Percentiles rank a stretch among this genome's conserved stretches.
Conservation (phyloP, 2,888 invertebrate genomes). For the Corythucha ciliata region DNA sequence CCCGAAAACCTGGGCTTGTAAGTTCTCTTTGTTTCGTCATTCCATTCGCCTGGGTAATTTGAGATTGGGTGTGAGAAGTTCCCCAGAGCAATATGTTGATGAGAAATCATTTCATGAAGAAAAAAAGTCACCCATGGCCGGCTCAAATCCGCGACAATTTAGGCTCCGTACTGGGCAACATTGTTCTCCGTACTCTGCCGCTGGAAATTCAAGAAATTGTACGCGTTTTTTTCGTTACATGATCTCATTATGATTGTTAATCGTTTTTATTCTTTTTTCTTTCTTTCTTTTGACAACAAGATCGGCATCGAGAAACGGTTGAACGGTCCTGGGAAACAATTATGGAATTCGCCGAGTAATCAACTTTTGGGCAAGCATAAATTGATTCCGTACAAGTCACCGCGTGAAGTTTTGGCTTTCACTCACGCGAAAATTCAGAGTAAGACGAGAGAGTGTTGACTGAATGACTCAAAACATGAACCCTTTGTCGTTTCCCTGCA, state of each 20-base stretch:
- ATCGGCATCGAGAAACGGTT: conserved; percentile 40
- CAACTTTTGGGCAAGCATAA: conserved; percentile 42
- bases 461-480: no score
- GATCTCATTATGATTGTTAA: neutral
- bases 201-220: conserved; percentile 35
- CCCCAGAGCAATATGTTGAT: conserved; percentile 18
- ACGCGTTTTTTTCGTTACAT: no score
- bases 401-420: conserved; percentile 22
- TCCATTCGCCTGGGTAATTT: neutral
- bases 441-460: no score
- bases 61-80: conserved; percentile 5
- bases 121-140: conserved; percentile 39
- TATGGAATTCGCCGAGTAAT: conserved; percentile 45
- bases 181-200: conserved; percentile 40
- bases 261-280: no score
- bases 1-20: conserved; percentile 19
- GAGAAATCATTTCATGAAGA: conserved; percentile 14
- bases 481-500: no score
- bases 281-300: conserved; percentile 17
- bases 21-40: neutral
- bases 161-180: conserved; percentile 40
- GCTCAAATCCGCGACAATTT: conserved; percentile 40
- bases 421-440: conserved; percentile 26
- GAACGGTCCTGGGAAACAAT: conserved; percentile 40
- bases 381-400: conserved; percentile 36